Evolutionary conservation across 2,797 vertebrate species (phyloP).

Genomic region (Peromyscus nudipes): DNA sequence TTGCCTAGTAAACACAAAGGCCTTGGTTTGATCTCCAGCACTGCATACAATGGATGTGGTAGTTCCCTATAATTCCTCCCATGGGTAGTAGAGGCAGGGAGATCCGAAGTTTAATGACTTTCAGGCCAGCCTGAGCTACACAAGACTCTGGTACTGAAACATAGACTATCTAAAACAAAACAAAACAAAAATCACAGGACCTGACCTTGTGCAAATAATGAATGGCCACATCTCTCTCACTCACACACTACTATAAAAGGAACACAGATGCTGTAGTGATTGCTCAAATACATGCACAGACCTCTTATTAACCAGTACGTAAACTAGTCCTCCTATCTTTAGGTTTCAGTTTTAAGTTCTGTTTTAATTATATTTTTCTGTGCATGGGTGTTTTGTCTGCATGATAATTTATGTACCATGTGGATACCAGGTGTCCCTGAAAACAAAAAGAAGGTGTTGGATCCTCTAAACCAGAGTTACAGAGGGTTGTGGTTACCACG

Average conservation of each 20-base stretch:
- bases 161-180: not conserved
- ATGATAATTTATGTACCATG: not conserved
- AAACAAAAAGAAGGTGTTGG: not conserved
- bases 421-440: not conserved
- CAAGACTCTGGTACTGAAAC: not conserved
- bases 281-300: not conserved
- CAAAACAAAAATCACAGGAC: not conserved
- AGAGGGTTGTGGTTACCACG: not conserved
- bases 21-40: not conserved
- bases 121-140: not conserved
- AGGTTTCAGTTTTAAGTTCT: not conserved
- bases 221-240: not conserved
- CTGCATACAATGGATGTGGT: not conserved
- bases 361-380: not conserved
- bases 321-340: not conserved
- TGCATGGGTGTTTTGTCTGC: not conserved
- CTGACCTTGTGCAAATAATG: not conserved
- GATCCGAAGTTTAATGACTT: not conserved
- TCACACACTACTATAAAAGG: constrained; percentile 22
- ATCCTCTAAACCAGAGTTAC: not conserved
- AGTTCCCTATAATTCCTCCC: not conserved
- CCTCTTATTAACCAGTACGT: not conserved
- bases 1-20: not conserved
- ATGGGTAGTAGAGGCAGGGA: not conserved
- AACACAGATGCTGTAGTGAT: not conserved